phyloP scores from a whole-genome alignment of 1,140 invertebrate genomes.

The Penaeus chinensis region DNA sequence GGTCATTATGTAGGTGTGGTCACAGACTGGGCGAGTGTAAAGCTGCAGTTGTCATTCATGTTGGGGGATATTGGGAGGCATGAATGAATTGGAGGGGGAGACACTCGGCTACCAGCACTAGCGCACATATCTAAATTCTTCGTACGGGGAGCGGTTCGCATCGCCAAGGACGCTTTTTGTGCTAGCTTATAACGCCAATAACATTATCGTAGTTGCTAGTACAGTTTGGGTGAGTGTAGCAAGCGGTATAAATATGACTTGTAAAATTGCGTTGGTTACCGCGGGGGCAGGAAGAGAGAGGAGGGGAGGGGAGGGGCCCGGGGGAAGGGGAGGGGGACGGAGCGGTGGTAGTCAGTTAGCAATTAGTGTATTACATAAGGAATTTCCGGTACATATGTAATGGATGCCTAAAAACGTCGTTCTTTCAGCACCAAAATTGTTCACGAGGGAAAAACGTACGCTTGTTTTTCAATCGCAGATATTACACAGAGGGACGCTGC shows the following conservation, averaged over 20 bases:
- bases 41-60: conserved; percentile 60
- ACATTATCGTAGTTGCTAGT: not conserved
- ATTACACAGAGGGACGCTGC: no score
- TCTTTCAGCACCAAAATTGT: no score
- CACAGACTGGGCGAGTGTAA: conserved; percentile 31
- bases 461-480: no score
- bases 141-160: not conserved
- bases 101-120: conserved; percentile 39
- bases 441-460: no score
- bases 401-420: not conserved
- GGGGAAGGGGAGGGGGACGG: not conserved
- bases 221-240: not conserved
- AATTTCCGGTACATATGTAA: conserved; percentile 49
- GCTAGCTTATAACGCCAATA: not conserved
- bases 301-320: not conserved
- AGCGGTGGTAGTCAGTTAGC: conserved; percentile 41
- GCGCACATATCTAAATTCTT: conserved; percentile 1
- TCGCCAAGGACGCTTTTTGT: not conserved
- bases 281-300: conserved; percentile 46
- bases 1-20: conserved; percentile 34
- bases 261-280: conserved; percentile 52
- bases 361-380: conserved; percentile 52
- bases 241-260: conserved; percentile 29
- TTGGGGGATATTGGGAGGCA: conserved; percentile 47
- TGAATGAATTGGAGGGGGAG: conserved; percentile 53